These are phyloP conservation scores for Alloplasta piceator DNA, from an alignment of 2,888 invertebrate species.

Conservation along the genomic window DNA sequence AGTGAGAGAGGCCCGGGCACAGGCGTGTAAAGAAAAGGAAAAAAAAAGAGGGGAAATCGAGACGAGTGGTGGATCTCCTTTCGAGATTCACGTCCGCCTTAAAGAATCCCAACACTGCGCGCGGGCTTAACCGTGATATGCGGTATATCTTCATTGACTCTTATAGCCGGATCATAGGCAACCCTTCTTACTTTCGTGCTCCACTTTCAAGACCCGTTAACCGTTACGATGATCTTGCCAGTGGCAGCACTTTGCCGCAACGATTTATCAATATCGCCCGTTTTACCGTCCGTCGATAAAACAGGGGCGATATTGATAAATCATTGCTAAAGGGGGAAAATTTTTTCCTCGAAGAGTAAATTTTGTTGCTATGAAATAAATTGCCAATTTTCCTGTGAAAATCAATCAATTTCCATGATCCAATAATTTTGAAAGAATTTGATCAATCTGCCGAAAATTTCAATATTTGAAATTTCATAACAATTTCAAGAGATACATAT, in stretches of 20 bases:
- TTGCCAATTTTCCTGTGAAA: too few species aligned
- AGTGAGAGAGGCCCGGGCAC: slow-evolving; percentile 12
- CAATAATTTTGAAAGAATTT: background rate
- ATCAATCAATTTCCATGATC: background rate
- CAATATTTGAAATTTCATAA: too few species aligned
- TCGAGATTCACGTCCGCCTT: slow-evolving; percentile 55
- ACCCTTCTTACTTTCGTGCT: slow-evolving; percentile 61
- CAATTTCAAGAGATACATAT: too few species aligned
- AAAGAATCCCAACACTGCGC: slow-evolving; percentile 42
- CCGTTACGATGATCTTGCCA: slow-evolving; percentile 49
- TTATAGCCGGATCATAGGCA: slow-evolving; percentile 49
- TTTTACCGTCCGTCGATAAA: slow-evolving; percentile 29
- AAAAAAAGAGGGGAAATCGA: slow-evolving; percentile 57
- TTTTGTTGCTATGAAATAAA: too few species aligned
- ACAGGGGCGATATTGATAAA: too few species aligned
- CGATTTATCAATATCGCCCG: slow-evolving; percentile 19
- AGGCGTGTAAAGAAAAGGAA: background rate
- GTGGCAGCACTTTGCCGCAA: slow-evolving; percentile 47
- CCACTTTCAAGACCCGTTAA: slow-evolving; percentile 63
- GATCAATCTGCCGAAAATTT: too few species aligned
- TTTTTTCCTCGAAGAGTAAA: too few species aligned
- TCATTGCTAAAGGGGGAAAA: too few species aligned
- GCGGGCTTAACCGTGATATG: background rate
- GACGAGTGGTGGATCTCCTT: slow-evolving; percentile 60
- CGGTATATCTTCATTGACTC: slow-evolving; percentile 29